These are phyloP conservation scores for Jaculus jaculus DNA, from an alignment of 2,113 vertebrate species.

Conservation along the genomic window DNA sequence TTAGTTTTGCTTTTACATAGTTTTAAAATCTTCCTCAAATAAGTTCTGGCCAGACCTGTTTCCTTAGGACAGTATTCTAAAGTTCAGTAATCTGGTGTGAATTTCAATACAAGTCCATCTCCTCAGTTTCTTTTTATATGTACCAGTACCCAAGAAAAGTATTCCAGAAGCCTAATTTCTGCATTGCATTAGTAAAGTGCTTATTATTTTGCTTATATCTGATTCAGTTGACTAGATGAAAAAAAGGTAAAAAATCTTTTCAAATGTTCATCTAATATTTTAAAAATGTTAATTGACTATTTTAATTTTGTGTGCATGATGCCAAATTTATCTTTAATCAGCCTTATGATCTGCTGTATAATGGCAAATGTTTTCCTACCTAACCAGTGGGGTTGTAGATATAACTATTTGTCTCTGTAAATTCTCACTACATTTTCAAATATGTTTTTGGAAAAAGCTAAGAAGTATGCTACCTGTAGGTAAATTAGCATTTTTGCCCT, in stretches of 20 bases:
- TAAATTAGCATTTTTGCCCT: constrained; percentile 80
- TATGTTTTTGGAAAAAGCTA: constrained; percentile 61
- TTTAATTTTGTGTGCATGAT: constrained; percentile 67
- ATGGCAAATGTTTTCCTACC: constrained; percentile 50
- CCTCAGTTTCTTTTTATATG: constrained; percentile 47
- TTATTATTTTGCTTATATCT: constrained; percentile 55
- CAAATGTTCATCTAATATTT: constrained; percentile 60
- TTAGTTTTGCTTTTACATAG: constrained; percentile 65
- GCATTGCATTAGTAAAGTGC: constrained; percentile 54
- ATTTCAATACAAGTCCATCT: constrained; percentile 71
- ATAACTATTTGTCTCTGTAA: constrained; percentile 55
- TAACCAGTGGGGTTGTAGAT: constrained; percentile 6
- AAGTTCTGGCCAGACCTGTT: constrained; percentile 58
- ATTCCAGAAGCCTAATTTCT: constrained; percentile 54
- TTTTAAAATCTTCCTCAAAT: constrained; percentile 58
- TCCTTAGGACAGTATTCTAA: constrained; percentile 62
- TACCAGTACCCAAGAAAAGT: constrained; percentile 53
- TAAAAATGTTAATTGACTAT: constrained; percentile 52
- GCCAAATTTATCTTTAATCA: constrained; percentile 65
- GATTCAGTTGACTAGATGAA: constrained; percentile 53
- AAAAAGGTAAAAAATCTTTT: constrained; percentile 54
- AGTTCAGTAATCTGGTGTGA: constrained; percentile 71
- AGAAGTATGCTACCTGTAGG: constrained; percentile 79
- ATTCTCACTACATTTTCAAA: constrained; percentile 68
- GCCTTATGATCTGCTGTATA: constrained; percentile 45